Conservation (phyloP, 30 jellyfish, hydroid and myxozoan species). For the Chrysaora quinquecirrha region DNA sequence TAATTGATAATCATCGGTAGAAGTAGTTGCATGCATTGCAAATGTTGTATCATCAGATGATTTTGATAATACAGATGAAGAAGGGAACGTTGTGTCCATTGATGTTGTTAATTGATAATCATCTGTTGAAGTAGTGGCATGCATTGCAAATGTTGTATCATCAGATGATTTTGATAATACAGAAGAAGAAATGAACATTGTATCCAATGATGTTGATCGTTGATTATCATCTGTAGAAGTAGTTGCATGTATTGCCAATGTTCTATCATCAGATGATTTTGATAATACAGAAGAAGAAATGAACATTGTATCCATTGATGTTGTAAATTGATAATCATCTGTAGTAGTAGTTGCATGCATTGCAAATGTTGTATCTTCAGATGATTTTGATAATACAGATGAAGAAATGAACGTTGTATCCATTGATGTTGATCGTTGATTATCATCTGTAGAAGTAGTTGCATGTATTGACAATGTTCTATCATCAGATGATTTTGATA, state of each 20-base stretch:
- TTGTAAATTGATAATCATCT: neutral
- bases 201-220: neutral
- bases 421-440: neutral
- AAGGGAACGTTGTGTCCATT: neutral
- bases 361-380: neutral
- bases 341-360: neutral
- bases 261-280: neutral
- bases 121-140: neutral
- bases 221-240: conserved; percentile 2
- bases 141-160: too few relatives aligned
- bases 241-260: neutral
- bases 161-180: too few relatives aligned
- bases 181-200: too few relatives aligned
- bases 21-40: neutral
- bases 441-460: neutral
- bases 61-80: neutral
- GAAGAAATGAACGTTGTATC: neutral
- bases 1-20: neutral
- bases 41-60: neutral
- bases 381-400: neutral
- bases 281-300: neutral
- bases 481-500: neutral
- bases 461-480: neutral
- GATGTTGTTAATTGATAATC: neutral
- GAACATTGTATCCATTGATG: neutral